phyloP scores from a whole-genome alignment of 2,888 invertebrate species.

The Lordiphosa andalusiaca region DNA sequence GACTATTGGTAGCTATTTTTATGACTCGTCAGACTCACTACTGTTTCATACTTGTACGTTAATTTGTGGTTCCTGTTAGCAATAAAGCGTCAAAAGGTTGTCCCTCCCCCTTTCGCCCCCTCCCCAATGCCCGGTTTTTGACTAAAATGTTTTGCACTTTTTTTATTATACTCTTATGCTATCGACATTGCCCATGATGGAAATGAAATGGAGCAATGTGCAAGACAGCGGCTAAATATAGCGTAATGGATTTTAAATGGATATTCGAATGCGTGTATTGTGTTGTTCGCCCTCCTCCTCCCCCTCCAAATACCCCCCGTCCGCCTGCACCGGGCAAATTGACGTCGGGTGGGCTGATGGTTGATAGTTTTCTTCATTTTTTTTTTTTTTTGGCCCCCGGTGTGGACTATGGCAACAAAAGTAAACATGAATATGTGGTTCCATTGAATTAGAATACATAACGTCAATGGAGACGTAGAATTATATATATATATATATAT shows the following conservation, averaged over 20 bases:
- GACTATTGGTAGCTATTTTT: too few relatives aligned
- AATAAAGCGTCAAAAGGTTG: constrained; percentile 23
- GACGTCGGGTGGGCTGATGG: constrained; percentile 1
- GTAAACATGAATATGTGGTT: constrained; percentile 12
- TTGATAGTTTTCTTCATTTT: background rate
- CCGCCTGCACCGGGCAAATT: background rate
- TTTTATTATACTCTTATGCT: constrained; percentile 3
- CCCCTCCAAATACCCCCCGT: background rate
- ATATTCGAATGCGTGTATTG: constrained; percentile 46
- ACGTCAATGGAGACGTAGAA: constrained; percentile 8
- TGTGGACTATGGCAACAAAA: constrained; percentile 6
- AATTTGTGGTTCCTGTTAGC: constrained; percentile 38
- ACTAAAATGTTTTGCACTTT: constrained; percentile 11
- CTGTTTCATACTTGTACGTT: constrained; percentile 15
- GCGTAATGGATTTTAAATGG: constrained; percentile 62
- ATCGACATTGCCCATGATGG: constrained; percentile 33
- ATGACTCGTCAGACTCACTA: background rate
- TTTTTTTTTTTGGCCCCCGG: background rate
- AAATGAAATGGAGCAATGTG: constrained; percentile 56
- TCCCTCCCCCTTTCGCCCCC: background rate
- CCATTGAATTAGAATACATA: constrained; percentile 12
- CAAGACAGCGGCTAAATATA: constrained; percentile 48
- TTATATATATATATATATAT: constrained; percentile 1
- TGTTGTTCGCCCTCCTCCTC: background rate
- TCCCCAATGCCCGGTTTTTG: background rate